Evolutionary conservation across 2,888 invertebrate genomes (phyloP), one percentile per base, ranked within the genome.

Genomic region (Drosophila affinis): DNA sequence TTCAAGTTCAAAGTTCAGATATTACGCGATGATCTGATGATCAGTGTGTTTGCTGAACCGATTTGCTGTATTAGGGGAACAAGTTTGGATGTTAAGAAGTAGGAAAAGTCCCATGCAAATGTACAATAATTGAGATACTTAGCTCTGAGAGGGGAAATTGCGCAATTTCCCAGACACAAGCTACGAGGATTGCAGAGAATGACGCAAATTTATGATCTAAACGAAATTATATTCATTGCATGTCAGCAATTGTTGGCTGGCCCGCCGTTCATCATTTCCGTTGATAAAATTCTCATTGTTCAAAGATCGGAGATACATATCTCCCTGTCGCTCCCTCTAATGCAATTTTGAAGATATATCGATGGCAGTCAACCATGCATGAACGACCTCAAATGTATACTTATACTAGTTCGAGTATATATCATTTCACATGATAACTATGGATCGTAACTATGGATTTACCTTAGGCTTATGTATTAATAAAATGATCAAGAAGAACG

Each of bases 1-100:
- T 18, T 49, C 75, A 77, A 77, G 79, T 75, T 81, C 61, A 79
- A 67, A 79, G 75, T 62, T 79, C 56, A 32, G 12, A 10, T 44
- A n/a, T 60, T 48, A 29, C 49, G 32, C 45, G 34, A 49, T 10
- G 45, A 67, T 65, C 39, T 45, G 34, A 49, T 10, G 45, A 67
- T 65, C 39, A 56, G n/a, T 45, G 60, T 27, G 44, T 39, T 29
- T 32, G 32, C 51, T 60, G 39, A 54, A 55, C 14, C 32, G 65
- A 65, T 55, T 55, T 45, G 17, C 3, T 12, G 12, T 32, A 55
- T 44, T 67, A 57, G 32, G 17, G 27, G 51, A 51, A 56, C 44
- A 18, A 55, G 49, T 44, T 63, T 4, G 21, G 39, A 32, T 29
- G 48, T 52, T 63, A 45, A 61, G 62, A 49, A 45, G 24, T 21